Evolutionary conservation across 2,113 vertebrate genomes (phyloP).

Genomic region (Potamarius usumacintae): DNA sequence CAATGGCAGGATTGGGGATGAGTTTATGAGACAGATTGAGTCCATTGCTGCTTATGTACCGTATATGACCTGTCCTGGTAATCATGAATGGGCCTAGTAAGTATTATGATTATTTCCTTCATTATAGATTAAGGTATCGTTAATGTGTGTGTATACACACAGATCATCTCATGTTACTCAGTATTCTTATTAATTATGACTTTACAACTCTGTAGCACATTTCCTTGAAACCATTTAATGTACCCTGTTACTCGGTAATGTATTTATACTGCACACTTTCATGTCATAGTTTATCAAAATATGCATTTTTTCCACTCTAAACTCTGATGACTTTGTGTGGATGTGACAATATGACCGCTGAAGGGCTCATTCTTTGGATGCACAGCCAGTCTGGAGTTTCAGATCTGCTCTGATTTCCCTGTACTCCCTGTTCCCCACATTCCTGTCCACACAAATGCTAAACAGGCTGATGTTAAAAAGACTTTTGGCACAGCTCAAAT

Average conservation of each 20-base stretch:
- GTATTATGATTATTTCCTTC: slow-evolving; percentile 47
- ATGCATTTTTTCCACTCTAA: neutral
- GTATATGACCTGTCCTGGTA: slow-evolving; percentile 88
- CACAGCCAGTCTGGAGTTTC: slow-evolving; percentile 42
- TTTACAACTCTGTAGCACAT: neutral
- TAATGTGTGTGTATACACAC: neutral
- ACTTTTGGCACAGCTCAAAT: slow-evolving; percentile 26
- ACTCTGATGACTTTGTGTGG: neutral
- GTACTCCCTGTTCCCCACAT: slow-evolving; percentile 30
- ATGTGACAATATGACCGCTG: neutral
- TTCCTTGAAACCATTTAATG: neutral
- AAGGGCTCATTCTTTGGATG: slow-evolving; percentile 25
- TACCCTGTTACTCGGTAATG: neutral
- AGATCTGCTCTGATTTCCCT: slow-evolving; percentile 19
- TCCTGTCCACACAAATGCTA: slow-evolving; percentile 22
- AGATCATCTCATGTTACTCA: neutral
- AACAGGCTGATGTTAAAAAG: slow-evolving; percentile 46
- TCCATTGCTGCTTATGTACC: slow-evolving; percentile 83
- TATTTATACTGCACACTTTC: neutral
- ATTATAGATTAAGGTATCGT: neutral
- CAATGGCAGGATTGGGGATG: slow-evolving; percentile 79
- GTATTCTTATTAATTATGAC: neutral
- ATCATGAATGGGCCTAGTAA: slow-evolving; percentile 83
- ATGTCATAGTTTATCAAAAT: neutral
- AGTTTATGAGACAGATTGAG: slow-evolving; percentile 85